Evolutionary conservation across 2,113 vertebrate species (phyloP).

Genomic region (Cricetomys ansorgei): DNA sequence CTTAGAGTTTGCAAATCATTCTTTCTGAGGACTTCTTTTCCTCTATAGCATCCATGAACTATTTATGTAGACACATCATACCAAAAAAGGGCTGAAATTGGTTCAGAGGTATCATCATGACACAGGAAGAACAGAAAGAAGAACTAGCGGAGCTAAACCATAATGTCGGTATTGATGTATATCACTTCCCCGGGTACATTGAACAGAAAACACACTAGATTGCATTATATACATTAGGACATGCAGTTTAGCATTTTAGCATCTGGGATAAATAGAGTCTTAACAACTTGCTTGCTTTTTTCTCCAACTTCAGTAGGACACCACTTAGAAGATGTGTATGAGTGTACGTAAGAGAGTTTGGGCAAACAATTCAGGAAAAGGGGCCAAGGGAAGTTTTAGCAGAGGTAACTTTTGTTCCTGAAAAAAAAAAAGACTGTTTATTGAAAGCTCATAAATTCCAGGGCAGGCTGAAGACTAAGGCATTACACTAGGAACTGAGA

Average conservation of each 20-base stretch:
- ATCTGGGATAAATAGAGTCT: background rate
- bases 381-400: background rate
- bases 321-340: background rate
- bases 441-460: background rate
- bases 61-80: background rate
- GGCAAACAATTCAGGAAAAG: background rate
- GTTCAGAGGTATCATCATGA: background rate
- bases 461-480: background rate
- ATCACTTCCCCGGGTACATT: background rate
- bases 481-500: background rate
- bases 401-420: background rate
- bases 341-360: background rate
- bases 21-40: background rate
- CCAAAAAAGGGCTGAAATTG: background rate
- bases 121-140: background rate
- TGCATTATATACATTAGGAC: background rate
- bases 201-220: background rate
- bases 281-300: background rate
- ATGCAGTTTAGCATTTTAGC: no score
- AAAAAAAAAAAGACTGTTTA: background rate
- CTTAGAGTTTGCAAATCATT: background rate
- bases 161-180: rapidly evolving
- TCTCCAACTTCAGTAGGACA: background rate
- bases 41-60: background rate
- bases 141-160: background rate